A percentile compares a stretch with the other conserved stretches of the same genome.
Conservation (phyloP, 2,113 vertebrate species). For the Gymnarchus niloticus region DNA sequence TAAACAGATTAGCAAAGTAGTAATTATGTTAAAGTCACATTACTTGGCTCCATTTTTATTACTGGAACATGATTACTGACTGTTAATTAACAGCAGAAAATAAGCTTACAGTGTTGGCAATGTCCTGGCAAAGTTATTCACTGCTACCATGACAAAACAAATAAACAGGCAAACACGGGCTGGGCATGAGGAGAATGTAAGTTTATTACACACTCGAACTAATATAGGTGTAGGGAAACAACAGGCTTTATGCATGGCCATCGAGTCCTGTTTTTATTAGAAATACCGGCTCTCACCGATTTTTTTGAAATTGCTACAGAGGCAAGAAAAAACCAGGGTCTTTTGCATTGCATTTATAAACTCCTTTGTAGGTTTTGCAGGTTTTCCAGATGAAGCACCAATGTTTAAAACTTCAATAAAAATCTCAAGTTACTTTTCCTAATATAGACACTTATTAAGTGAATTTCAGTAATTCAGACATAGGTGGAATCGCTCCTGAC, state of each 20-base stretch:
- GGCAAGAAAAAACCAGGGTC: neutral
- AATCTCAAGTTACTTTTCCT: too few species aligned
- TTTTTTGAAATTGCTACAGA: neutral
- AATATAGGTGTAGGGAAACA: too few species aligned
- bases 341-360: neutral
- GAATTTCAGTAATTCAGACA: too few species aligned
- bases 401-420: neutral
- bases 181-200: neutral
- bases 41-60: neutral
- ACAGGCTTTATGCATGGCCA: too few species aligned
- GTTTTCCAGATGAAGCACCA: neutral
- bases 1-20: too few species aligned
- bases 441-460: too few species aligned
- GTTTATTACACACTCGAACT: neutral
- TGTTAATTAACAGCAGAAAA: too few species aligned
- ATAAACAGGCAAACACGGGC: neutral
- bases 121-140: neutral
- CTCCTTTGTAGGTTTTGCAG: neutral
- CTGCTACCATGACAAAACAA: neutral
- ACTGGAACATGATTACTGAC: neutral
- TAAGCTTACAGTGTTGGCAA: neutral
- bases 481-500: neutral
- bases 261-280: too few species aligned
- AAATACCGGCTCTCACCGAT: neutral
- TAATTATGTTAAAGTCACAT: neutral